phyloP scores from a whole-genome alignment of 1,140 invertebrate species.

The Scaptodrosophila lebanonensis region DNA sequence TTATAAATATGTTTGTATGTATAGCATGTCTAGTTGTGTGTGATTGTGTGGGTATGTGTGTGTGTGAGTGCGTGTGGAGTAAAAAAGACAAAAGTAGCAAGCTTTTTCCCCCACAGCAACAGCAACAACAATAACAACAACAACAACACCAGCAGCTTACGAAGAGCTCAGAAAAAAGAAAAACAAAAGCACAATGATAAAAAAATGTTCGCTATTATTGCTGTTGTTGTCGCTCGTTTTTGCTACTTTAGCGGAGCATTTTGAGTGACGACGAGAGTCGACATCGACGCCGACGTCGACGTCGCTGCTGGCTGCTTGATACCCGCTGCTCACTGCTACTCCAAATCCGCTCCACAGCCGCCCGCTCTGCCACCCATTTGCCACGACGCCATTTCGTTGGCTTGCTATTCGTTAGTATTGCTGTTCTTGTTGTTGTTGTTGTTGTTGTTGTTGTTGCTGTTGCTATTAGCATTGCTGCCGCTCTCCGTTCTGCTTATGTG shows the following conservation, averaged over 20 bases:
- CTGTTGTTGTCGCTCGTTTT: neutral
- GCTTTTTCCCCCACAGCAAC: constrained; percentile 38
- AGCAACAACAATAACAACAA: constrained; percentile 24
- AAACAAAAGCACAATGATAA: constrained; percentile 22
- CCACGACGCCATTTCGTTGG: constrained; percentile 58
- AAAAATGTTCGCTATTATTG: constrained; percentile 7
- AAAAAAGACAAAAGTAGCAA: constrained; percentile 39
- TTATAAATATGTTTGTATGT: too few species aligned
- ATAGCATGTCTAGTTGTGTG: too few species aligned
- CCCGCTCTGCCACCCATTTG: constrained; percentile 35
- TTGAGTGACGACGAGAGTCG: too few species aligned
- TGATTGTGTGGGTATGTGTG: neutral
- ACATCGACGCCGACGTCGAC: too few species aligned
- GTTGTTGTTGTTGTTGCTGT: constrained; percentile 20
- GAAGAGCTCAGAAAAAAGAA: too few species aligned
- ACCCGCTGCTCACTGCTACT: constrained; percentile 15
- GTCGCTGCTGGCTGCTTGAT: neutral
- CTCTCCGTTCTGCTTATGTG: constrained; percentile 66
- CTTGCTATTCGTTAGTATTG: constrained; percentile 37
- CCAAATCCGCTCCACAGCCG: neutral
- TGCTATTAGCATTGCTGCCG: constrained; percentile 13
- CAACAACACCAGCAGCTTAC: too few species aligned
- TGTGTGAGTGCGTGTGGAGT: constrained; percentile 32
- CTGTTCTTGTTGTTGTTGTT: constrained; percentile 11
- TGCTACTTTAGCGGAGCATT: constrained; percentile 1